Conservation (phyloP, 2,797 vertebrate genomes). For the Mus spretus region DNA sequence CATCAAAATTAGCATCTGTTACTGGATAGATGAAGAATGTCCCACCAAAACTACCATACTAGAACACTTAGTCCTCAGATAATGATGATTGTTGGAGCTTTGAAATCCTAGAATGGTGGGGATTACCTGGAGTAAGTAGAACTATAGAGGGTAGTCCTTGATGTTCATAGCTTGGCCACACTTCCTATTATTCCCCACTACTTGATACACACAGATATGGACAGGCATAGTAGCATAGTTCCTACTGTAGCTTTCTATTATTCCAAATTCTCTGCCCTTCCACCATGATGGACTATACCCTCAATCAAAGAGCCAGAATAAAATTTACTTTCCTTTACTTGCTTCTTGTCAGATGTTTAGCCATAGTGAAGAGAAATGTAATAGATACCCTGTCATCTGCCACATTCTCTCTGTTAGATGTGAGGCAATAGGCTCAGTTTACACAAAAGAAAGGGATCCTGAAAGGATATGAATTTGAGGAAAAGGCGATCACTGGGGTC, state of each 20-base stretch:
- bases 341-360: neutral
- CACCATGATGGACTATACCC: neutral
- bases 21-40: neutral
- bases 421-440: neutral
- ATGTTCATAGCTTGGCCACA: neutral
- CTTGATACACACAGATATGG: neutral
- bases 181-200: neutral
- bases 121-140: neutral
- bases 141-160: neutral
- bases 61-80: neutral
- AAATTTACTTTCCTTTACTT: neutral
- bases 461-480: neutral
- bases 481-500: rapidly evolving
- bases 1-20: neutral
- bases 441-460: neutral
- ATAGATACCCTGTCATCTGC: neutral
- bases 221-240: neutral
- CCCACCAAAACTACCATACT: neutral
- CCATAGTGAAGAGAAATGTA: neutral
- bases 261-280: neutral
- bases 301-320: neutral
- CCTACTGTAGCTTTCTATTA: neutral
- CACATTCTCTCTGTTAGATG: neutral
- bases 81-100: neutral
- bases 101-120: too few relatives aligned